Evolutionary conservation across 2,888 invertebrate genomes (phyloP).

Genomic region (Cheilosia vernalis): DNA sequence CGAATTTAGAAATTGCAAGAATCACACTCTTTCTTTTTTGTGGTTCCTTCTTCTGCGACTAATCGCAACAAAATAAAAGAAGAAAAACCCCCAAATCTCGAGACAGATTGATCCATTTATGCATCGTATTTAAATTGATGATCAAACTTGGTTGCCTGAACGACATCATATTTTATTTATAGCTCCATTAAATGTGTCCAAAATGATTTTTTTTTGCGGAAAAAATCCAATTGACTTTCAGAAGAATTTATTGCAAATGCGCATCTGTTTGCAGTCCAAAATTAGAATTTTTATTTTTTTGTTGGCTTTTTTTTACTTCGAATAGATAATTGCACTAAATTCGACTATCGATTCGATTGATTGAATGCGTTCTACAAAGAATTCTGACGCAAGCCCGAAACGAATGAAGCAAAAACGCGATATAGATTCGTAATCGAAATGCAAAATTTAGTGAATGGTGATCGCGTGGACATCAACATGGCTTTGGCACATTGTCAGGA

Average conservation of each 20-base stretch:
- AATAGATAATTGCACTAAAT: conserved; percentile 60
- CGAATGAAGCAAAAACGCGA: not conserved
- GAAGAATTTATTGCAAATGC: conserved; percentile 53
- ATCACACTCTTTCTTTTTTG: too few relatives aligned
- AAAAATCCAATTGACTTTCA: conserved; percentile 63
- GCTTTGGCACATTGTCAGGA: conserved; percentile 55
- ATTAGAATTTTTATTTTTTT: too few relatives aligned
- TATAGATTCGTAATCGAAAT: conserved; percentile 7
- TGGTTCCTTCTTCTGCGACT: too few relatives aligned
- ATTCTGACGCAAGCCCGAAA: conserved; percentile 33
- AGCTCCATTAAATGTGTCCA: conserved; percentile 51
- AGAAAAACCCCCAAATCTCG: not conserved
- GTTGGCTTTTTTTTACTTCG: not conserved
- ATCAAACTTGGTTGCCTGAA: conserved; percentile 30
- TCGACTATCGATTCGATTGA: conserved; percentile 39
- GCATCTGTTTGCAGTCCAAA: conserved; percentile 60
- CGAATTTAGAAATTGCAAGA: too few relatives aligned
- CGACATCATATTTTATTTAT: conserved; percentile 64
- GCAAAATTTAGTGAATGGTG: conserved; percentile 35
- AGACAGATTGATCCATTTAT: conserved; percentile 41
- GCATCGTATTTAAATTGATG: conserved; percentile 54
- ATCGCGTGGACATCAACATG: conserved; percentile 46
- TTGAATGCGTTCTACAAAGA: conserved; percentile 61
- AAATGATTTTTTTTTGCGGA: conserved; percentile 28
- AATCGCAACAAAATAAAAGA: not conserved